Conservation (phyloP, 2,113 vertebrate genomes). For the Conger conger region DNA sequence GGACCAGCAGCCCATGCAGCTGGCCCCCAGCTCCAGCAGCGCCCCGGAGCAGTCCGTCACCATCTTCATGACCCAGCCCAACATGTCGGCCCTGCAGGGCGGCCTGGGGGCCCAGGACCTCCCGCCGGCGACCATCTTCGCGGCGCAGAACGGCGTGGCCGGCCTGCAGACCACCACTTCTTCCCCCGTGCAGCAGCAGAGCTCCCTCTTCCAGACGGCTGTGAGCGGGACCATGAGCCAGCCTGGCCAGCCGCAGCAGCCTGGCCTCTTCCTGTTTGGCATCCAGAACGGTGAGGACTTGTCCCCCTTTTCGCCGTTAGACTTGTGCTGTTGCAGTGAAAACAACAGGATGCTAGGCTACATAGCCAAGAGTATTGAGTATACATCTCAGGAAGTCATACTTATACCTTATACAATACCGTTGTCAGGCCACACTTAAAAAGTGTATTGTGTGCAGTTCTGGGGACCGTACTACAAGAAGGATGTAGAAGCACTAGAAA, state of each 20-base stretch:
- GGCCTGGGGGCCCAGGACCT: slow-evolving; percentile 83
- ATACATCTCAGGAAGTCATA: too few species aligned
- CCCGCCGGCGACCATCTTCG: slow-evolving; percentile 83
- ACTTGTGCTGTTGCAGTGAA: too few species aligned
- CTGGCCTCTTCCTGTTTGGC: slow-evolving; percentile 92
- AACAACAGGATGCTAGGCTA: too few species aligned
- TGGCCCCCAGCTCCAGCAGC: slow-evolving; percentile 75
- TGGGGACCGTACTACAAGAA: too few species aligned
- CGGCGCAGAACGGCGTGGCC: slow-evolving; percentile 78
- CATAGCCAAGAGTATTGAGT: too few species aligned
- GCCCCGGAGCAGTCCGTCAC: slow-evolving; percentile 83
- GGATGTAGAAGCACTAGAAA: too few species aligned
- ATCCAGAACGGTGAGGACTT: slow-evolving; percentile 89
- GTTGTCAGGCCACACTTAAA: too few species aligned
- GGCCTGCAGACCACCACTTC: slow-evolving; percentile 83
- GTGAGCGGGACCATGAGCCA: slow-evolving; percentile 82
- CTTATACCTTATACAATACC: too few species aligned
- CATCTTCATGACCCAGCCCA: slow-evolving; percentile 87
- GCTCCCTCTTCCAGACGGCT: slow-evolving; percentile 80
- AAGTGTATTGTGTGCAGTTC: too few species aligned
- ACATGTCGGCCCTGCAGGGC: slow-evolving; percentile 84
- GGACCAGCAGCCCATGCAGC: slow-evolving; percentile 88
- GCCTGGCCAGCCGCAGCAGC: slow-evolving; percentile 79
- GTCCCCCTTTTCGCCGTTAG: not conserved
- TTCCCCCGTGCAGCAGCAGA: slow-evolving; percentile 80